Evolutionary conservation across 1,140 invertebrate genomes (phyloP), one percentile per base, ranked within the genome.

Genomic region (Aphidius ervi): DNA sequence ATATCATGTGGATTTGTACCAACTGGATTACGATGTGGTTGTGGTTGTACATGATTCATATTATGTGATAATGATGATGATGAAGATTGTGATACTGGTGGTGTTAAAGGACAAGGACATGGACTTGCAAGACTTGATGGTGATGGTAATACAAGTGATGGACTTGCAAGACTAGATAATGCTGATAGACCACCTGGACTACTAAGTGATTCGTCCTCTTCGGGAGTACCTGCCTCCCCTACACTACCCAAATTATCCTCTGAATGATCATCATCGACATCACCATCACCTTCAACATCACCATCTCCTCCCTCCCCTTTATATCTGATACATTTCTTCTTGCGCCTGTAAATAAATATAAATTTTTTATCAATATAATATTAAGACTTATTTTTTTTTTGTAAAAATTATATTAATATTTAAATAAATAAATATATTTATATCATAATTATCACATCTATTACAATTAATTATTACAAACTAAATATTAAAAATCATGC

Each of bases 261-360:
- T 60, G 87, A 89, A 64, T 86, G 85, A 68, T 92, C 91, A 67
- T 85, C 85, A 75, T 73, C 76, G 64, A 65, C 81, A 71, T 79
- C 88, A 80, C 74, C 87, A 54, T 80, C 86, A 68, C 85, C 86
- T 74, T 85, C 82, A 73, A 86, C 79, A 74, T 89, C 82, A 70
- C 88, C 83, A 76, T 85, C 70, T 83, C 86, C 82, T 86, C 89
- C 80, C 70, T 81, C 81, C 73, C 86, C 86, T 87, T 94, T 90
- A 82, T 96, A 97, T 64, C 94, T 89, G 77, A 97, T 93, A 85
- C 95, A 98, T 84, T 97, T 97, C 84, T 98, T 98, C 87, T 98
- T 98, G 84, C 95, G 92, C 84, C 95, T 97, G 84, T 41, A 88
- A 86, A 73, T 67, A 53, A 70, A 53, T 10, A 31, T 31, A 31